Conservation (phyloP, 2,797 vertebrate species). For the Neostethus bicornis region DNA sequence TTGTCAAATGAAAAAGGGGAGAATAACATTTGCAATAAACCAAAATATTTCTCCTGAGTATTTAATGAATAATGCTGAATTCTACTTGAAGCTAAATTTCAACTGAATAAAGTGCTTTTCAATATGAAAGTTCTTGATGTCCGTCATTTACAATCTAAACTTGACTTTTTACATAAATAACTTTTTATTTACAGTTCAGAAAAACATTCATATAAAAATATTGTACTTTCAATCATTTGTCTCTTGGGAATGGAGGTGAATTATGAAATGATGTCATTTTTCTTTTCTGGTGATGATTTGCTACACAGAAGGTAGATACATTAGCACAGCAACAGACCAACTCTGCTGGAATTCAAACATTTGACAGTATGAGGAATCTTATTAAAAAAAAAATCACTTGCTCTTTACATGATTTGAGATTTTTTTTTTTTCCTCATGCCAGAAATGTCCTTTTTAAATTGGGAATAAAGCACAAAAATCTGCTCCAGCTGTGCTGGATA, state of each 20-base stretch:
- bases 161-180: conserved; percentile 74
- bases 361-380: conserved; percentile 41
- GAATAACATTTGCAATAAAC: conserved; percentile 46
- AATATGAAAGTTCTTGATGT: neutral
- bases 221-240: conserved; percentile 69
- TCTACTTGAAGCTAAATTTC: neutral
- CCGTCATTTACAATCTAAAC: neutral
- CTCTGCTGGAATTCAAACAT: conserved; percentile 31
- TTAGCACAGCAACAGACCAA: conserved; percentile 53
- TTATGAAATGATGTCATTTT: conserved; percentile 32
- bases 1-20: conserved; percentile 56
- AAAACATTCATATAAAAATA: conserved; percentile 83
- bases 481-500: conserved; percentile 27
- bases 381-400: conserved; percentile 46
- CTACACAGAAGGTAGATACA: conserved; percentile 42
- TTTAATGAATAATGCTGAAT: conserved; percentile 14
- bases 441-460: conserved; percentile 46
- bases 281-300: conserved; percentile 27
- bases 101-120: neutral
- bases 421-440: conserved; percentile 2
- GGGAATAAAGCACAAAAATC: conserved; percentile 28
- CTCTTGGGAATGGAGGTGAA: conserved; percentile 59
- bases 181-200: conserved; percentile 81
- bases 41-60: conserved; percentile 26
- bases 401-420: conserved; percentile 25